phyloP scores from a whole-genome alignment of 2,797 vertebrate species.

The Poeciliopsis turneri region DNA sequence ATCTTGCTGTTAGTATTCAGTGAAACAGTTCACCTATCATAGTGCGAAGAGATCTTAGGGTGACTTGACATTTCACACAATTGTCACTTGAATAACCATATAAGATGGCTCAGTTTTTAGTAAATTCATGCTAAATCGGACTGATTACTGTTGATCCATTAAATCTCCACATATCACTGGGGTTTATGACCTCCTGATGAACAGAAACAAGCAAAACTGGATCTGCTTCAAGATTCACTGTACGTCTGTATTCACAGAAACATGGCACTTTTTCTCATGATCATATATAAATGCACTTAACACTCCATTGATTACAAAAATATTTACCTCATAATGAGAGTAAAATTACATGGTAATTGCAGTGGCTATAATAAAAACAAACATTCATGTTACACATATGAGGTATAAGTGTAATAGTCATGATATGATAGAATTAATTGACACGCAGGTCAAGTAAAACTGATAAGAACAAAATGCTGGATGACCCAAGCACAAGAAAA shows the following conservation, averaged over 20 bases:
- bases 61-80: background rate
- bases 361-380: background rate
- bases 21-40: background rate
- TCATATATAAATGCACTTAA: background rate
- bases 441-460: background rate
- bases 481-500: background rate
- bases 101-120: background rate
- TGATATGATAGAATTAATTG: background rate
- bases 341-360: background rate
- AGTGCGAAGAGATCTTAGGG: background rate
- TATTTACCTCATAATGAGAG: background rate
- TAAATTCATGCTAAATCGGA: background rate
- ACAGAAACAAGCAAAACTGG: background rate
- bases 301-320: background rate
- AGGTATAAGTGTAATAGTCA: background rate
- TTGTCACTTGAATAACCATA: background rate
- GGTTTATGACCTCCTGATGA: background rate
- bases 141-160: background rate
- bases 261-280: background rate
- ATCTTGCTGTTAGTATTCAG: background rate
- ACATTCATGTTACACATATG: background rate
- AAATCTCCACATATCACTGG: background rate
- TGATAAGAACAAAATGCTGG: background rate
- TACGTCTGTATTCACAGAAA: background rate
- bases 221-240: background rate